These are phyloP conservation scores for Sylvilagus floridanus DNA, from an alignment of 2,797 vertebrate genomes.

Conservation along the genomic window DNA sequence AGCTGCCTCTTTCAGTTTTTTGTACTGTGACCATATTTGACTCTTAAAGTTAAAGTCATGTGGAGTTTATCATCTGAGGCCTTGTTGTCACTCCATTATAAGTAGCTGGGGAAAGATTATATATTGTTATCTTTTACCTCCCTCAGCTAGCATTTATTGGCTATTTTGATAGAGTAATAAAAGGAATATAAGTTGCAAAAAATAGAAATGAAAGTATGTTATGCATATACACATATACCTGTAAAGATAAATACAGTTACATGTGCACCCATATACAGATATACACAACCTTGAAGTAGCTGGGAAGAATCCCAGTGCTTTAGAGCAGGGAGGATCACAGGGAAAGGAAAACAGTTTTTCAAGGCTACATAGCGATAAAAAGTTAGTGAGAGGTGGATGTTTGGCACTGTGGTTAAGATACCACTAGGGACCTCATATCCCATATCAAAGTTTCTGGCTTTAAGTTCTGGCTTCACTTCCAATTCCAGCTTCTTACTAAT, in stretches of 20 bases:
- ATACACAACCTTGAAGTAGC: neutral
- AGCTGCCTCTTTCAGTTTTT: neutral
- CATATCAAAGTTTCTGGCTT: too few relatives aligned
- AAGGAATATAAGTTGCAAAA: neutral
- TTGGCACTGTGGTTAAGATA: too few relatives aligned
- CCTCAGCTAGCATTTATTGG: neutral
- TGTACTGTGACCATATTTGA: neutral
- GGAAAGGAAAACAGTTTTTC: conserved; percentile 1
- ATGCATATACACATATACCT: neutral
- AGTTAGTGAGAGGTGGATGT: neutral
- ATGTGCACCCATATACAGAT: neutral
- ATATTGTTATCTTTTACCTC: neutral
- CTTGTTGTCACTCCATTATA: neutral
- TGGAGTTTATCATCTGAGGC: neutral
- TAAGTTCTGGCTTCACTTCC: too few relatives aligned
- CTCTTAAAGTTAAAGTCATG: conserved; percentile 9
- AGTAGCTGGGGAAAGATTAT: neutral
- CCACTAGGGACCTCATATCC: too few relatives aligned
- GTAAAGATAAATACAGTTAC: neutral
- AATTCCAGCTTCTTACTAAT: too few relatives aligned
- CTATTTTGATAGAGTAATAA: conserved; percentile 21
- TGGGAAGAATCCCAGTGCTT: neutral
- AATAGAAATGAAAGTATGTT: neutral
- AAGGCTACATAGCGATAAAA: neutral
- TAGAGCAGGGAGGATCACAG: neutral